phyloP scores from a whole-genome alignment of 2,888 invertebrate genomes.

The Xylota segnis region DNA sequence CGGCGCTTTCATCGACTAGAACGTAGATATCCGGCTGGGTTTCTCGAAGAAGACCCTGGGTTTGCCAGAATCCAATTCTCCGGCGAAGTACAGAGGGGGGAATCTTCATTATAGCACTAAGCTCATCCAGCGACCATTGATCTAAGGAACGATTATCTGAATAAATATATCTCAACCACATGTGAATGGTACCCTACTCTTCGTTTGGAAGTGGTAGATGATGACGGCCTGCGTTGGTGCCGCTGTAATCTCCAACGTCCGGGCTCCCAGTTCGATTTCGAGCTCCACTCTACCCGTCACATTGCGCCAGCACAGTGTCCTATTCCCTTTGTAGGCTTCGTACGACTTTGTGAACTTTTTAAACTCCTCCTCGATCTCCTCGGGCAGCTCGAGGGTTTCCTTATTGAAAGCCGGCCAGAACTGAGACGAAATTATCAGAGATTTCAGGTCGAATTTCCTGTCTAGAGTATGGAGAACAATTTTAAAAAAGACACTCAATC shows the following conservation, averaged over 20 bases:
- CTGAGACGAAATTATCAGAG: slow-evolving; percentile 98
- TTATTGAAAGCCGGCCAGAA: slow-evolving; percentile 99
- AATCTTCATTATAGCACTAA: slow-evolving; percentile 94
- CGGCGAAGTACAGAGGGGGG: slow-evolving; percentile 93
- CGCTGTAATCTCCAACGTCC: slow-evolving; percentile 92
- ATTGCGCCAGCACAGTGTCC: slow-evolving; percentile 97
- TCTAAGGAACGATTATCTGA: slow-evolving; percentile 84
- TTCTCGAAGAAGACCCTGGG: slow-evolving; percentile 94
- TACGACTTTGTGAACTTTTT: slow-evolving; percentile 95
- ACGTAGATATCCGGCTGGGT: slow-evolving; percentile 90
- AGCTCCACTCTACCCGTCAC: slow-evolving; percentile 96
- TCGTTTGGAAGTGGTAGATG: slow-evolving; percentile 96
- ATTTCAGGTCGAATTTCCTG: slow-evolving; percentile 89
- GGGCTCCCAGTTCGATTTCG: slow-evolving; percentile 94
- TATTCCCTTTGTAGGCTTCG: slow-evolving; percentile 95
- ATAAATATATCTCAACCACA: slow-evolving; percentile 73
- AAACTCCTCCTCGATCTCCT: slow-evolving; percentile 91
- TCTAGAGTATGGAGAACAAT: slow-evolving; percentile 65
- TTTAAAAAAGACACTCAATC: neutral
- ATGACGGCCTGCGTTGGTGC: slow-evolving; percentile 97
- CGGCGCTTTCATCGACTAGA: slow-evolving; percentile 88
- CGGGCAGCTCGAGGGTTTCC: slow-evolving; percentile 94
- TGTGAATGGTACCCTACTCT: slow-evolving; percentile 85
- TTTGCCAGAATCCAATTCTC: slow-evolving; percentile 97
- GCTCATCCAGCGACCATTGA: slow-evolving; percentile 94